phyloP scores from a whole-genome alignment of 2,888 invertebrate genomes.

The Nesidiocoris tenuis region DNA sequence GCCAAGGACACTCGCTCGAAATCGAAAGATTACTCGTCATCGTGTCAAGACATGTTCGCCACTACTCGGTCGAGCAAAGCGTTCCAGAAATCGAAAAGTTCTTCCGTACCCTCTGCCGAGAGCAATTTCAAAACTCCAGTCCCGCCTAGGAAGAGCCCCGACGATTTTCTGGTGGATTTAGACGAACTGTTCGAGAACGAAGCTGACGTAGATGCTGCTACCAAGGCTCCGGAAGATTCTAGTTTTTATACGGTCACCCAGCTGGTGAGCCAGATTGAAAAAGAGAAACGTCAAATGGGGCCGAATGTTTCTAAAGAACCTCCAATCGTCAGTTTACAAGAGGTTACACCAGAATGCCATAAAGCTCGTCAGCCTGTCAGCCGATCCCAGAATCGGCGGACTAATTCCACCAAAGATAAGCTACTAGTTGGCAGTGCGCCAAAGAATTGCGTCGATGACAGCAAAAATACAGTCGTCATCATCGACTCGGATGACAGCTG shows the following conservation, averaged over 20 bases:
- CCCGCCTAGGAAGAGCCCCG: background rate
- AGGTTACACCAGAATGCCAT: background rate
- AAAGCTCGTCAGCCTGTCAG: background rate
- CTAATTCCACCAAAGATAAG: background rate
- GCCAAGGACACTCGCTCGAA: background rate
- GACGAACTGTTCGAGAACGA: slow-evolving; percentile 46
- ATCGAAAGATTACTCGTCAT: background rate
- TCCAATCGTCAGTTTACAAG: no score
- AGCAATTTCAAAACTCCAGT: background rate
- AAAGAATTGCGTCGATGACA: no score
- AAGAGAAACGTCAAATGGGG: slow-evolving; percentile 33
- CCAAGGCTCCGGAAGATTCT: slow-evolving; percentile 8
- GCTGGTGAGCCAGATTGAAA: slow-evolving; percentile 47
- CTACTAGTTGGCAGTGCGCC: background rate
- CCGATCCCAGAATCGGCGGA: background rate
- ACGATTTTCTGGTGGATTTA: slow-evolving; percentile 22
- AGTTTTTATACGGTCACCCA: slow-evolving; percentile 44
- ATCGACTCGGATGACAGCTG: background rate
- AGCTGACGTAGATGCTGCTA: background rate
- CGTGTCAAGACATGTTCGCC: slow-evolving; percentile 11
- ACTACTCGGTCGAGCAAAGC: background rate
- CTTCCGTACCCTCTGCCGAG: background rate
- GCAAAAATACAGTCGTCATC: no score
- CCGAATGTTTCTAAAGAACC: background rate
- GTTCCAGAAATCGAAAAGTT: background rate